These are phyloP conservation scores for Rattus rattus DNA, from an alignment of 2,113 vertebrate genomes.

Conservation along the genomic window DNA sequence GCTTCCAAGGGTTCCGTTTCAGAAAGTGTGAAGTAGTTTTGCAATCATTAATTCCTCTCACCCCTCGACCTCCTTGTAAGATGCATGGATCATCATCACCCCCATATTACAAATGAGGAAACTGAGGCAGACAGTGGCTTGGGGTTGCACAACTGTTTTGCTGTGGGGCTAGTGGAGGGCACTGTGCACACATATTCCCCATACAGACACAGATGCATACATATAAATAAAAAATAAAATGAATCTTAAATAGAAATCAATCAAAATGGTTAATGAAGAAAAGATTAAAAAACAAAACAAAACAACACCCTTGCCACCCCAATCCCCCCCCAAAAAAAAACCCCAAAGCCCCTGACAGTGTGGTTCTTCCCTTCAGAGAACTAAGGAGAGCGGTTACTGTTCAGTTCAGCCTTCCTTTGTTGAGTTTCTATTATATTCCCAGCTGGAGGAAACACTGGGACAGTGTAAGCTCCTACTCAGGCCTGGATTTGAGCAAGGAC, in stretches of 20 bases:
- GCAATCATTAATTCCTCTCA: neutral
- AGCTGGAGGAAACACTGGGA: conserved; percentile 60
- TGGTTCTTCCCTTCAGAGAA: neutral
- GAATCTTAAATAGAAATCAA: neutral
- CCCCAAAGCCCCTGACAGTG: neutral
- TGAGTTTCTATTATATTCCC: neutral
- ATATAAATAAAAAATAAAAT: neutral
- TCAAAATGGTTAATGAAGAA: neutral
- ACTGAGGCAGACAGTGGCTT: neutral
- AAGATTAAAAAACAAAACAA: neutral
- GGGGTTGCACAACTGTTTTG: neutral
- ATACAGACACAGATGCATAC: neutral
- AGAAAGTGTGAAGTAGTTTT: neutral
- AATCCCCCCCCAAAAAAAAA: too few relatives aligned
- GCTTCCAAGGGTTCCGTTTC: neutral
- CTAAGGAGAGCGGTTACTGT: neutral
- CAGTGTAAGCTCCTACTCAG: conserved; percentile 39
- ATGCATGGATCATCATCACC: neutral
- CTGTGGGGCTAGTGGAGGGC: neutral
- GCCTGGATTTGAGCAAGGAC: conserved; percentile 54
- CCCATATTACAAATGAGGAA: neutral
- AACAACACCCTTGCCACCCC: neutral
- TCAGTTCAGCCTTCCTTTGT: too few relatives aligned
- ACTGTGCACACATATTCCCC: neutral
- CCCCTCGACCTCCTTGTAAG: neutral